phyloP scores from a whole-genome alignment of 2,113 vertebrate genomes.

The Piaya cayana region DNA sequence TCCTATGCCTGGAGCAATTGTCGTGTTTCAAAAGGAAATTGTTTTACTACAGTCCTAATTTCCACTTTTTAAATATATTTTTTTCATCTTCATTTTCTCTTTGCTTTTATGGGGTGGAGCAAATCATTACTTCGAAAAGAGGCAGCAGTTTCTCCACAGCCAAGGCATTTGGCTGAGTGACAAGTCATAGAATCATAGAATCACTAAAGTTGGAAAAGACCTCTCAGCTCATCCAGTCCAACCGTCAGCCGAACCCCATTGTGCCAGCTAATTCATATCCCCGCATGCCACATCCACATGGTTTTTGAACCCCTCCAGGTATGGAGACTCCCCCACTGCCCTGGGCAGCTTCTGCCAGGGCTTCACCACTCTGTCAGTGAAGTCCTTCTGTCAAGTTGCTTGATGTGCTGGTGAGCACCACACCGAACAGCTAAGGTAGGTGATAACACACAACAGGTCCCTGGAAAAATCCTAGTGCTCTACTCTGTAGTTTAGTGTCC shows the following conservation, averaged over 20 bases:
- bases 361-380: too few relatives aligned
- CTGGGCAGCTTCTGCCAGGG: too few relatives aligned
- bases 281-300: too few relatives aligned
- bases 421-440: accelerated
- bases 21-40: constrained; percentile 16
- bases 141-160: background rate
- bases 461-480: background rate
- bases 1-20: constrained; percentile 18
- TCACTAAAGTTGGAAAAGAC: too few relatives aligned
- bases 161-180: accelerated
- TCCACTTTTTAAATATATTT: background rate
- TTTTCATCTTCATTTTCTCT: background rate
- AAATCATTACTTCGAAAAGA: background rate
- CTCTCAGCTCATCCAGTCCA: too few relatives aligned
- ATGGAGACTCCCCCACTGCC: too few relatives aligned
- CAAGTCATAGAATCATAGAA: too few relatives aligned
- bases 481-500: background rate
- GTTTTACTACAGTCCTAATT: background rate
- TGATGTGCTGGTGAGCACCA: background rate
- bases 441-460: accelerated
- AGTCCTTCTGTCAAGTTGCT: background rate
- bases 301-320: too few relatives aligned
- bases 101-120: background rate
- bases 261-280: too few relatives aligned
- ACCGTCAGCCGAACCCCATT: too few relatives aligned